Percentiles rank a stretch among this genome's conserved stretches.
Conservation (phyloP, 2,113 vertebrate genomes). For the Nesogale talazaci region DNA sequence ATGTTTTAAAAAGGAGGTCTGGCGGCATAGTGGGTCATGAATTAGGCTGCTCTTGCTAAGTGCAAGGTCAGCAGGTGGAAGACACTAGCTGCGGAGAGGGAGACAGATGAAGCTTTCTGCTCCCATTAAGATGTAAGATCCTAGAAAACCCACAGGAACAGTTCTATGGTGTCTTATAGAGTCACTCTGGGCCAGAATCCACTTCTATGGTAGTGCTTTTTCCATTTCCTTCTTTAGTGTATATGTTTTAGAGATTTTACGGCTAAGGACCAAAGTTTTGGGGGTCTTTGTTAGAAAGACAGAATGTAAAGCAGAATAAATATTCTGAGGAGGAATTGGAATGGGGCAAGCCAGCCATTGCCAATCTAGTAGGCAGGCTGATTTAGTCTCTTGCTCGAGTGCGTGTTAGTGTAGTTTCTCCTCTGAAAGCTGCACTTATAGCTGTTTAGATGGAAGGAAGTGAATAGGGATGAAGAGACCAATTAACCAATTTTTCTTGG, state of each 20-base stretch:
- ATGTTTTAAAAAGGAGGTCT: too few relatives aligned
- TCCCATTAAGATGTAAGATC: too few relatives aligned
- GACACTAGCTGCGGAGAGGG: too few relatives aligned
- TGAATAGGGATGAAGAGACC: constrained; percentile 87
- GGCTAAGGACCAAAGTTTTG: neutral
- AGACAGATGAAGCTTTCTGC: too few relatives aligned
- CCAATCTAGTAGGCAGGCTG: constrained; percentile 44
- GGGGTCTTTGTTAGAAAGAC: constrained; percentile 52
- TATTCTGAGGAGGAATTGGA: neutral
- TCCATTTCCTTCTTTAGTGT: neutral
- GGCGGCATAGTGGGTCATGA: too few relatives aligned
- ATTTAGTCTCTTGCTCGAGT: constrained; percentile 31
- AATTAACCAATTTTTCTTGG: constrained; percentile 92
- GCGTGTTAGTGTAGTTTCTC: constrained; percentile 65
- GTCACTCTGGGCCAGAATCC: too few relatives aligned
- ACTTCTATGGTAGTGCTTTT: too few relatives aligned
- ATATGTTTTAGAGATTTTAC: neutral
- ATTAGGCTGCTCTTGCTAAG: too few relatives aligned
- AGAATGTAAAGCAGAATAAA: neutral
- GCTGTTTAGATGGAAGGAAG: constrained; percentile 80
- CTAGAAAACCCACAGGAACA: too few relatives aligned
- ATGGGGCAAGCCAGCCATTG: neutral
- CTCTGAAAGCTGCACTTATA: constrained; percentile 83
- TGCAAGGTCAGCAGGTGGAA: too few relatives aligned
- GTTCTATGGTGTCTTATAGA: too few relatives aligned